Evolutionary conservation across 2,888 invertebrate genomes (phyloP), one percentile per base, ranked within the genome.

Genomic region (Catocala sponsa): DNA sequence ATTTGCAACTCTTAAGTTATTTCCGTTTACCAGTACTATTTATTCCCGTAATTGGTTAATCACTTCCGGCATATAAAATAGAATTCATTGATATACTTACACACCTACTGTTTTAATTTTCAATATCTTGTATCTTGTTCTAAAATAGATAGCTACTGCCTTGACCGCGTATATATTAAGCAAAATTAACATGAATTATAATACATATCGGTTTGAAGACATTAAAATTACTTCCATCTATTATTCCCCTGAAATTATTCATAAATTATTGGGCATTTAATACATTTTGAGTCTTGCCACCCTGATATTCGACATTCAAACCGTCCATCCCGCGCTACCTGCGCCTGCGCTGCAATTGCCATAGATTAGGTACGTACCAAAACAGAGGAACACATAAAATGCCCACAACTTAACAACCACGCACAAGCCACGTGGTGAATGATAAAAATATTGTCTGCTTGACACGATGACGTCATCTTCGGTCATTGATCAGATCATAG

Each of bases 301-400:
- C 80, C 89, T 42, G 55, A 78, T 78, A 80, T 86, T 89, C 87
- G 86, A 88, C 87, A 87, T 90, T 91, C 87, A 89, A 90, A 88
- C 87, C 88, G 88, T 87, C 86, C 88, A 90, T 90, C 89, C 88
- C 87, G 83, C 79, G 81, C 88, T 91, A 90, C 92, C 91, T 91
- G 90, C 89, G 83, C 73, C 59, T 38, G 78, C 76, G 74, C 75
- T 68, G 55, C 70, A 73, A 76, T 70, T 68, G 67, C 79, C 80
- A 87, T 79, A 88, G 88, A 89, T 76, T 83, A 85, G 70, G 66
- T 68, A 77, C 62, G 66, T 68, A 77, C 63, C 68, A 63, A 72
- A 74, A 76, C 76, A 77, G 75, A 76, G 61, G 55, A 68, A 72
- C 62, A 72, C 68, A 70, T 69, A 67, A 60, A 76, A 74, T 78